Evolutionary conservation across 92 coral and sea anemone species (phyloP), one percentile per base, ranked within the genome.

Genomic region (Meandrina meandrites): DNA sequence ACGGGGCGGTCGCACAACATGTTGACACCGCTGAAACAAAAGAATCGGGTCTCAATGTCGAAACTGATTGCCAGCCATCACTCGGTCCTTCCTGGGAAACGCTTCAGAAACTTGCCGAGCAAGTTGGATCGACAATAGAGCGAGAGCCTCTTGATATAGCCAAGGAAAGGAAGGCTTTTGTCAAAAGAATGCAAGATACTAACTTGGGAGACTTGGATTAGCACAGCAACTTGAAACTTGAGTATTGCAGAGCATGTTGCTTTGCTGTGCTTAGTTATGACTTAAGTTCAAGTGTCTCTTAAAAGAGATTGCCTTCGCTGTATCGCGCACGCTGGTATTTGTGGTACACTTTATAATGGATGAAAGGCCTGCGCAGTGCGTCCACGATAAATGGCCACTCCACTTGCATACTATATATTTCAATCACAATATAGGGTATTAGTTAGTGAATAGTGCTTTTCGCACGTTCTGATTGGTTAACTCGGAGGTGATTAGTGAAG

Each of bases 61-160:
- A 27, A 14, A 35, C 85, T 34, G 31, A 53, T 36, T 22, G 72
- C 70, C 82, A 85, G 79, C 22, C 82, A 15, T 58, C 74, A 4
- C 51, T 84, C 67, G 90, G 87, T 34, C 83, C 91, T 35, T 86
- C 92, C 5, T 87, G 89, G 92, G 97, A 81, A 35, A 89, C 85
- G 6, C 82, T 96, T 62, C 91, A 93, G 57, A 92, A 92, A 53
- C 93, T 96, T 3, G 99, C 99, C 1, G 92, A 90, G 67, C 89
- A 93, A 27, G 94, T 89, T 57, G 98, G 99, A 69, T 93, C 98
- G 27, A 93, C 98, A 6, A 86, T 95, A 77, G 97, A 95, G 7
- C 91, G 98, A 58, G 85, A 95, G 54, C 99, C 99, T 15, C 80
- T 96, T 73, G 89, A 93, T 88, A 57, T 95, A 19, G 82, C 86